Percentiles rank a stretch among this genome's conserved stretches.
phyloP scores from a whole-genome alignment of 2,113 vertebrate species.

The Charina bottae region DNA sequence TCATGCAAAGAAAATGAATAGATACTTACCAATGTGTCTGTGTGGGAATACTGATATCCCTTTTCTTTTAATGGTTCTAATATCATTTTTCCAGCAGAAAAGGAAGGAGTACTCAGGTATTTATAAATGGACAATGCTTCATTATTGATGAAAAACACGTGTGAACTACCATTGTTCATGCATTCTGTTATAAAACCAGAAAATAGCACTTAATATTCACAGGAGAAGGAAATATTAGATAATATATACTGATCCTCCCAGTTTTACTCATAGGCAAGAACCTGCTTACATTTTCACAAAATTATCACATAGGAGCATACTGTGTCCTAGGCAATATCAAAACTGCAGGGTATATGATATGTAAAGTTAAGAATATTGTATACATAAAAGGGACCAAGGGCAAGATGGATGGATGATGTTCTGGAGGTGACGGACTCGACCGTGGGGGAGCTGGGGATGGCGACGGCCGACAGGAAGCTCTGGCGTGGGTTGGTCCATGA shows the following conservation, averaged over 20 bases:
- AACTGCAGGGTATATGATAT: background rate
- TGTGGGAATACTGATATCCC: slow-evolving; percentile 71
- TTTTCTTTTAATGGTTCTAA: slow-evolving; percentile 79
- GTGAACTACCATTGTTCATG: slow-evolving; percentile 54
- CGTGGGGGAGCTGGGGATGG: no score
- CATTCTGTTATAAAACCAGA: slow-evolving; percentile 69
- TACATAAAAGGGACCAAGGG: background rate
- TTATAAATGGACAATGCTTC: slow-evolving; percentile 70
- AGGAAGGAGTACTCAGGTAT: slow-evolving; percentile 67
- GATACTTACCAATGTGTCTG: slow-evolving; percentile 75
- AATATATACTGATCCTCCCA: background rate
- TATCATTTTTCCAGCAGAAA: slow-evolving; percentile 76
- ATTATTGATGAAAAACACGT: slow-evolving; percentile 49
- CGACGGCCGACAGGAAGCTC: no score
- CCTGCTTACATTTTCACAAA: background rate
- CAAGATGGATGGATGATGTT: no score
- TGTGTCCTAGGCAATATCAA: background rate
- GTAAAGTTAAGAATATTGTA: background rate
- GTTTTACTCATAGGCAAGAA: background rate
- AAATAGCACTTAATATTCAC: slow-evolving; percentile 26
- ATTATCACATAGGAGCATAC: background rate
- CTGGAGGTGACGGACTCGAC: no score
- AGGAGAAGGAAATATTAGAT: background rate
- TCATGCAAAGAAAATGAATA: slow-evolving; percentile 13
- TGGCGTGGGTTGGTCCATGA: no score